phyloP scores from a whole-genome alignment of 1,140 invertebrate species.

The Spodoptera litura region DNA sequence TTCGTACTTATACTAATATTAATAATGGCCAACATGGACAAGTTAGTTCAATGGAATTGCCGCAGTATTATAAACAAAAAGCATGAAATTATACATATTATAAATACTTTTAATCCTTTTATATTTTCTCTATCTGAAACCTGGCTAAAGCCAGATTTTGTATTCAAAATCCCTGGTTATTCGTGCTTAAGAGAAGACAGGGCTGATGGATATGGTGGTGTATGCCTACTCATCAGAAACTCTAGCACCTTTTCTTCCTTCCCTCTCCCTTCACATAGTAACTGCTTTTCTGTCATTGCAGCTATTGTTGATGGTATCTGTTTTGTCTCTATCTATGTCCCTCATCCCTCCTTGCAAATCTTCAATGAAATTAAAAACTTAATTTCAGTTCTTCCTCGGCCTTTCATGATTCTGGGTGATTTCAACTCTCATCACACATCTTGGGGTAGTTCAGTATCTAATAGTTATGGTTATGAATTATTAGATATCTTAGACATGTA shows the following conservation, averaged over 20 bases:
- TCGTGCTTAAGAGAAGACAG: conserved; percentile 54
- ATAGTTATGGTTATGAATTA: conserved; percentile 15
- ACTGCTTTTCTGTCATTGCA: conserved; percentile 46
- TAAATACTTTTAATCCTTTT: neutral
- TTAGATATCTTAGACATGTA: conserved; percentile 50
- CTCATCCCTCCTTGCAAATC: conserved; percentile 43
- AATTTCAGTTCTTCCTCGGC: conserved; percentile 27
- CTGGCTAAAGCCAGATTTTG: conserved; percentile 44
- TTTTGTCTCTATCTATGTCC: conserved; percentile 52
- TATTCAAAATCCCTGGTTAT: conserved; percentile 47
- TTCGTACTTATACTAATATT: neutral
- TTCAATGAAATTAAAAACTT: conserved; percentile 15
- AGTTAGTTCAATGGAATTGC: conserved; percentile 34
- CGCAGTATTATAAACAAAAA: conserved; percentile 18
- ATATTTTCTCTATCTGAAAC: conserved; percentile 29
- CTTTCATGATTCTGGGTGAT: conserved; percentile 48
- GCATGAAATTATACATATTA: conserved; percentile 12
- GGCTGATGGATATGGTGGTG: conserved; percentile 50
- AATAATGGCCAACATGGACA: neutral
- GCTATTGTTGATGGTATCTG: conserved; percentile 44
- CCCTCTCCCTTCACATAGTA: conserved; percentile 29
- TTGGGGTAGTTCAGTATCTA: conserved; percentile 39
- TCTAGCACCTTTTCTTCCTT: conserved; percentile 30
- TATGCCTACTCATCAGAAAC: conserved; percentile 44
- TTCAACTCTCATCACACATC: conserved; percentile 47